A percentile compares a stretch with the other conserved stretches of the same genome.
phyloP scores from a whole-genome alignment of 2,113 vertebrate species.

The Brevimyrus niger region DNA sequence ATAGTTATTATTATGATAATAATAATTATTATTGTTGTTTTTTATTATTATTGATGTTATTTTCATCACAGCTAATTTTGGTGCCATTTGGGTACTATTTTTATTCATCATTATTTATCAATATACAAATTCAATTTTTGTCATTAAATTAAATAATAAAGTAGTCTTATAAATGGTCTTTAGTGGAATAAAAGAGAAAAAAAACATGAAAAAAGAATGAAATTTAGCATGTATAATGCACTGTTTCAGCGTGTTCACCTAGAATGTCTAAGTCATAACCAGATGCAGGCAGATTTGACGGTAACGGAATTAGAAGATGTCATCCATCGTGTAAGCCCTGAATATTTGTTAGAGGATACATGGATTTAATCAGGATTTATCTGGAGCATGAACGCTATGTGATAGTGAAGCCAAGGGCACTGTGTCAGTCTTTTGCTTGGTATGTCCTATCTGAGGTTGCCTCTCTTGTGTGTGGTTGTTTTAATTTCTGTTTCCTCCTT shows the following conservation, averaged over 20 bases:
- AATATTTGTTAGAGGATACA: neutral
- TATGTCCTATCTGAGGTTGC: constrained; percentile 60
- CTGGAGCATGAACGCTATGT: neutral
- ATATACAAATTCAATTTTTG: neutral
- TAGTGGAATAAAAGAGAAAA: neutral
- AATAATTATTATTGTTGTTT: too few species aligned
- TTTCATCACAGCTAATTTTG: neutral
- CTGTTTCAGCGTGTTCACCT: neutral
- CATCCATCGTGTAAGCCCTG: neutral
- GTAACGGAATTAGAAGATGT: neutral
- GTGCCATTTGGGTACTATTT: neutral
- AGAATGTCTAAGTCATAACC: neutral
- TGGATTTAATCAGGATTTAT: neutral
- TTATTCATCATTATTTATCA: neutral
- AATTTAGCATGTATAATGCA: neutral
- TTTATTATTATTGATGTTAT: neutral
- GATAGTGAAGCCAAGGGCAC: neutral
- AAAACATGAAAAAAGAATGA: neutral
- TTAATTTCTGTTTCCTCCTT: constrained; percentile 99
- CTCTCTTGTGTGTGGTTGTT: constrained; percentile 84
- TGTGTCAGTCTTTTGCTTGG: constrained; percentile 77
- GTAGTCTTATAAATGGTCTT: neutral
- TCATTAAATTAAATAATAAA: neutral
- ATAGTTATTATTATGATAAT: neutral
- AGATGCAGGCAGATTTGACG: neutral